Base-by-base conservation (phyloP, 2,888 invertebrate genomes). In the Drepana falcataria region DNA sequence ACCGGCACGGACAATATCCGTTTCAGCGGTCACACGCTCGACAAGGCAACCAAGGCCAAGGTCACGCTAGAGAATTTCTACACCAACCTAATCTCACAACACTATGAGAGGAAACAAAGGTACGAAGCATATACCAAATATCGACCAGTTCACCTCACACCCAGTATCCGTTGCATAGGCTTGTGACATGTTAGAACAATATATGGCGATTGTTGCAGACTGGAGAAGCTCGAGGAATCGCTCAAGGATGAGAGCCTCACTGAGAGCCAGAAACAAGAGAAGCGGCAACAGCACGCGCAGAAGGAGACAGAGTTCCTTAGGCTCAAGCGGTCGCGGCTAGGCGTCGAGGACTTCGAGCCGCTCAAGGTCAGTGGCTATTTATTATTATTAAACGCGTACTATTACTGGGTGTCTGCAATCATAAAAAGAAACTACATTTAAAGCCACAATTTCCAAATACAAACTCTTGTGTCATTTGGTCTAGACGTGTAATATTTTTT, bases 1-100 rank as follows among this genome's bases (percentile, higher is more conserved):
- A 94, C 95, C 87, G 95, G 95, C 81, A 94, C 95, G 83, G 95
- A 95, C 87, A 95, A 93, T 79, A 96, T 97, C 89, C 96, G 96
- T 91, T 97, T 98, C 92, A 97, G 97, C 93, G 97, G 97, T 81
- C 97, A 98, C 91, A 99, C 99, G 79, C 93, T 97, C 90, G 99
- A 99, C 93, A 99, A 99, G 92, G 99, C 98, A 74, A 98, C 98
- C 83, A 98, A 99, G 91, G 99, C 99, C 73, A 99, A 99, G 93
- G 96, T 99, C 83, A 98, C 99, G 59, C 92, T 99, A 82, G 99
- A 99, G 92, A 99, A 99, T 91, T 99, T 99, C 92, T 99, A 99
- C 91, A 97, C 97, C 87, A 99, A 99, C 92, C 95, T 99, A 81
- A 96, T 99, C 83, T 95, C 97, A 72, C 99, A 99, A 89, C 98